These are phyloP conservation scores for Drosophila formosana DNA, from an alignment of 2,888 invertebrate species.

Conservation along the genomic window DNA sequence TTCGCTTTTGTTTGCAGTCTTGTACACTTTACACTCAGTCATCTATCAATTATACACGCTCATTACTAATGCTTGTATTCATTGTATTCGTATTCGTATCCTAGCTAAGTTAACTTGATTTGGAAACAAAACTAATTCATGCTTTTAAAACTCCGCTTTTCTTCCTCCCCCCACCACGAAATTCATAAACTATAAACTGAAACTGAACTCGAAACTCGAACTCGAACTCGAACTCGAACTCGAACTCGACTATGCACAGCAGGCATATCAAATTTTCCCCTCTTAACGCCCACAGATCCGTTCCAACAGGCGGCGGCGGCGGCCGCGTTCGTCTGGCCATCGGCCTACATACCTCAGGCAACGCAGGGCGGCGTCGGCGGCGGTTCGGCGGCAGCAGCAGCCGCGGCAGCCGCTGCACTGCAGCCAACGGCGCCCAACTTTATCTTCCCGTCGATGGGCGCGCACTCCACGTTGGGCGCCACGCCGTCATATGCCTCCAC, in stretches of 20 bases:
- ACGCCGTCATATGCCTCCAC: constrained; percentile 85
- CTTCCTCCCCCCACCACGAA: constrained; percentile 47
- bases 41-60: background rate
- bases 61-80: constrained; percentile 47
- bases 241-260: constrained; percentile 68
- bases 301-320: constrained; percentile 83
- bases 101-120: constrained; percentile 61
- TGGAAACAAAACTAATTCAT: constrained; percentile 75
- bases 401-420: constrained; percentile 74
- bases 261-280: constrained; percentile 84
- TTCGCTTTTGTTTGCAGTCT: no score
- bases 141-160: constrained; percentile 79
- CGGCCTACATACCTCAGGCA: constrained; percentile 82
- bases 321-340: constrained; percentile 83
- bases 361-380: constrained; percentile 42
- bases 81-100: constrained; percentile 19
- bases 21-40: background rate
- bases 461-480: constrained; percentile 75
- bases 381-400: constrained; percentile 31
- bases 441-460: constrained; percentile 82
- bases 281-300: constrained; percentile 85
- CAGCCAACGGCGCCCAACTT: constrained; percentile 82
- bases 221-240: constrained; percentile 9
- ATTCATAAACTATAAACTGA: constrained; percentile 44
- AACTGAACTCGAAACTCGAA: constrained; percentile 12